A percentile compares a stretch with the other conserved stretches of the same genome.
These are phyloP conservation scores for Octonoba sinensis DNA, from an alignment of 2,888 invertebrate genomes.

Conservation along the genomic window DNA sequence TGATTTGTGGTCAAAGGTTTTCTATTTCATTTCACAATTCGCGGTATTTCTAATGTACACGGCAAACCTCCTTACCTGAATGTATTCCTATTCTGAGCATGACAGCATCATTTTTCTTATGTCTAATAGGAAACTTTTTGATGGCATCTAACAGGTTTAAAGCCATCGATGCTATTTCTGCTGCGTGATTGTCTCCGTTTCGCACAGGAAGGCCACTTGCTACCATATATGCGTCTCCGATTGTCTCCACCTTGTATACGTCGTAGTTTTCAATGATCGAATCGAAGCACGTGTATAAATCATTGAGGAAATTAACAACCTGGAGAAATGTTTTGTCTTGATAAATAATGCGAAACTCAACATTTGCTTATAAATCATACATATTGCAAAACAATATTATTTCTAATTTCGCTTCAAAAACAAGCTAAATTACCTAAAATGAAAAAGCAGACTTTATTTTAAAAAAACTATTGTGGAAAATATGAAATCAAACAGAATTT, in stretches of 20 bases:
- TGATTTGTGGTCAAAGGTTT: too few relatives aligned
- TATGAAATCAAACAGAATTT: too few relatives aligned
- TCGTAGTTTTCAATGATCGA: slow-evolving; percentile 65
- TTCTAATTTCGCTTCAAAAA: too few relatives aligned
- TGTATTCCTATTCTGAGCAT: slow-evolving; percentile 83
- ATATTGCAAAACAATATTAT: too few relatives aligned
- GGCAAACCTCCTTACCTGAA: slow-evolving; percentile 74
- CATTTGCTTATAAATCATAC: too few relatives aligned
- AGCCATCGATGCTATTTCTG: slow-evolving; percentile 84
- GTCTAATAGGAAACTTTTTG: slow-evolving; percentile 78
- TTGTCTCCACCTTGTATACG: slow-evolving; percentile 85
- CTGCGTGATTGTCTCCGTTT: slow-evolving; percentile 81
- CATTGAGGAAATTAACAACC: slow-evolving; percentile 66
- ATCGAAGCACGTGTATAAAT: slow-evolving; percentile 66
- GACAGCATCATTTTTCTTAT: slow-evolving; percentile 79
- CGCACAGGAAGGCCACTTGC: slow-evolving; percentile 80
- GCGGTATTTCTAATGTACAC: too few relatives aligned
- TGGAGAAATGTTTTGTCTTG: background rate
- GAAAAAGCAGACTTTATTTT: background rate
- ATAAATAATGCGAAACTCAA: too few relatives aligned
- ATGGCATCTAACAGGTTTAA: slow-evolving; percentile 81
- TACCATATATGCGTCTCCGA: slow-evolving; percentile 95
- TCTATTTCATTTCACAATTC: too few relatives aligned
- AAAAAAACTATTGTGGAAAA: too few relatives aligned
- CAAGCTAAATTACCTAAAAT: too few relatives aligned